Base-by-base conservation (phyloP, 2,888 invertebrate genomes). In the Phyllotreta striolata region DNA sequence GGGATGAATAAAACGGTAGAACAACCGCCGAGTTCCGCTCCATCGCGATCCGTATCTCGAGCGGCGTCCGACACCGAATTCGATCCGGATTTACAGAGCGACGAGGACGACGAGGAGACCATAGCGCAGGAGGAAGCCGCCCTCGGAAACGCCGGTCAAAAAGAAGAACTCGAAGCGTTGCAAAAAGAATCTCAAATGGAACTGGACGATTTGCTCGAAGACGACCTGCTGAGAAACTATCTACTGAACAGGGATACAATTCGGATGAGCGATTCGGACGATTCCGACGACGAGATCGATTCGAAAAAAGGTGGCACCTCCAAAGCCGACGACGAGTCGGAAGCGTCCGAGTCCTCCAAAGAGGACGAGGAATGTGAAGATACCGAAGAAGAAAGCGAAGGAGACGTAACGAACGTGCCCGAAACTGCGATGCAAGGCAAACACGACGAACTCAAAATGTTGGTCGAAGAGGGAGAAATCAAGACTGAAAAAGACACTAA, bases 101-200 rank as follows among this genome's bases (percentile, higher is more conserved):
- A 90, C 6, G 88, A 88, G 72, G 94, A 95, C 82, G 96, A 96
- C 81, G 96, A 97, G 83, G 95, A 95, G 83, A 96, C 95, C 24
- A 96, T 96, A 77, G 95, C 92, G 35, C 91, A 91, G 78, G 91
- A 92, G 64, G 93, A 93, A 80, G 85, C 85, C 8, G 81, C 81
- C 1, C 86, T 86, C 72, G 69, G 55, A 10, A 85, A 77, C 63
- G 84, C 83, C 74, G 87, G 86, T 68, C 84, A 86, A 55, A 84
- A 85, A 71, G 88, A 86, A 76, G 97, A 98, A 84, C 67, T 97
- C 14, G 92, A 91, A 73, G 89, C 92, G 64, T 84, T 98, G 75
- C 91, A 92, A 76, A 89, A 91, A 79, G 97, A 98, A 84, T 93
- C 95, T 74, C 89, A 91, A 81, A 88, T 93, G 83, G 93, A 93